Percentiles rank a stretch among this genome's conserved stretches.
Conservation (phyloP, 2,113 vertebrate species). For the Xenopus laevis region DNA sequence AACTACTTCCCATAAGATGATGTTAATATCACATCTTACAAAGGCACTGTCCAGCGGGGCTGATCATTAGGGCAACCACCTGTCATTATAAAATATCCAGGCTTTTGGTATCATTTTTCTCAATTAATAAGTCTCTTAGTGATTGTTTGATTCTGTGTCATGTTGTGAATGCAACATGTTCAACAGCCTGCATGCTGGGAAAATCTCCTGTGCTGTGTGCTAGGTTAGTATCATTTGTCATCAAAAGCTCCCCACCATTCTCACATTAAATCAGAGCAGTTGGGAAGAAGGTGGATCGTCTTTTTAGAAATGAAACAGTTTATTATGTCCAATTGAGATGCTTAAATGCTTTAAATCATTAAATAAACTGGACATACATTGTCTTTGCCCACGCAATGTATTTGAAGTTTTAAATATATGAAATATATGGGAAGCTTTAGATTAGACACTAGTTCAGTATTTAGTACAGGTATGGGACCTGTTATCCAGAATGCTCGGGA, state of each 20-base stretch:
- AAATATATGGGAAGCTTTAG: too few species aligned
- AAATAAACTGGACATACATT: too few species aligned
- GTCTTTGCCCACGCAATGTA: too few species aligned
- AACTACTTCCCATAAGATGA: background rate
- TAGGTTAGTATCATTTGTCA: constrained; percentile 58
- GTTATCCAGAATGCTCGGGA: too few species aligned
- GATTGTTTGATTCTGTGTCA: constrained; percentile 64
- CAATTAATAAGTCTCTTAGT: constrained; percentile 76
- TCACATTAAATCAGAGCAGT: constrained; percentile 28
- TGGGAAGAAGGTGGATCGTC: constrained; percentile 28
- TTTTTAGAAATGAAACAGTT: background rate
- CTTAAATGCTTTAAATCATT: too few species aligned
- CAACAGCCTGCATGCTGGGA: constrained; percentile 63
- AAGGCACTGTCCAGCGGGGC: constrained; percentile 50
- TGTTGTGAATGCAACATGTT: constrained; percentile 65
- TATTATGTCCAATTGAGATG: background rate
- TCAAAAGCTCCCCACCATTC: constrained; percentile 26
- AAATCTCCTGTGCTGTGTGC: constrained; percentile 48
- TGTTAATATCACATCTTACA: background rate
- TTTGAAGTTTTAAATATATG: too few species aligned
- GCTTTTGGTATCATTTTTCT: constrained; percentile 59
- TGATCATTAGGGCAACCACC: constrained; percentile 56
- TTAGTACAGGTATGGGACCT: too few species aligned
- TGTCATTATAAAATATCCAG: constrained; percentile 61
- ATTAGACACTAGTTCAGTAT: too few species aligned